Base-by-base conservation (phyloP, 2,113 vertebrate species). In the Dromas ardeola region DNA sequence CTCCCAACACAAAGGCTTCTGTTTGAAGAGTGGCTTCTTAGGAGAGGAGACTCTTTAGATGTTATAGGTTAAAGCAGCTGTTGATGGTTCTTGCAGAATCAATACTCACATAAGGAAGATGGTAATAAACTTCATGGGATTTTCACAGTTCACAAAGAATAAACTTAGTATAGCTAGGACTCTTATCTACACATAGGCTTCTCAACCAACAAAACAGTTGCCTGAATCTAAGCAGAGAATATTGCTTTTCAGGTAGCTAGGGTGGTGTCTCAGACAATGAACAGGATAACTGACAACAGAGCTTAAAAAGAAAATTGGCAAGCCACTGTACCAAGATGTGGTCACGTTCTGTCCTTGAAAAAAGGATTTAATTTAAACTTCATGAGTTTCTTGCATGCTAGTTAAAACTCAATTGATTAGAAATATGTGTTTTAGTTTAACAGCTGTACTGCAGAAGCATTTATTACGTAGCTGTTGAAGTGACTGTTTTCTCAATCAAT, bases 341-440 rank as follows among this genome's bases (percentile, higher is more conserved):
- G 79, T 95, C 84, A 87, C 40, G 62, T 53, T 84, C 70, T 45
- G 92, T 91, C 74, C 58, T 81, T 50, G 53, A 96, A 94, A 88
- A 93, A 80, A 95, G 58, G 58, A 38, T 86, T 96, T 95, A 77
- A 97, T 92, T 94, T 90, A 81, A 91, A 88, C 47, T 66, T 96
- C 94, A 96, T 63, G 72, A 94, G 58, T 82, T 95, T 95, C 47
- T 74, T 79, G 42, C 66, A 77, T 88, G 49, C 85, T 94, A 86
- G 81, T 90, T 94, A 74, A 74, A 93, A 72, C 47, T 83, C 76
- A 86, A 94, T 95, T 92, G 77, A 90, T 96, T 79, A 90, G 88
- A 84, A 95, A 76, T 95, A 50, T 34, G 77, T 88, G 74, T 72
- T 96, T 93, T 81, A 26, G 27, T 91, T 94, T 97, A 86, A 91